These are phyloP conservation scores for Forbesichthys agassizii DNA, from an alignment of 2,113 vertebrate species.

Conservation along the genomic window DNA sequence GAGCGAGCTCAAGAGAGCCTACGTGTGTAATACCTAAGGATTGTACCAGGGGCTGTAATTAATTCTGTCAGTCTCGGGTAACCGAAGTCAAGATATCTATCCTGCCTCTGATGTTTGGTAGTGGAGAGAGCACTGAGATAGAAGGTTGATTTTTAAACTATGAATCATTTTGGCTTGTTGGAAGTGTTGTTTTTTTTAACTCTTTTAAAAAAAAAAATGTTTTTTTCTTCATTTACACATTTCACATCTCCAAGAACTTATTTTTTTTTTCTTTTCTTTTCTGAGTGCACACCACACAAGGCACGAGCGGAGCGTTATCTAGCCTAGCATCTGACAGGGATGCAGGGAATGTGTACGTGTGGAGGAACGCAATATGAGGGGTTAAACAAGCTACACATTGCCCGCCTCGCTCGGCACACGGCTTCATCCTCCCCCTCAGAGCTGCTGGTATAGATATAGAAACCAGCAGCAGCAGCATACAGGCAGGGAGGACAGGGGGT, in stretches of 20 bases:
- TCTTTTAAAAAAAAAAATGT: too few species aligned
- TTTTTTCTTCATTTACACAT: too few species aligned
- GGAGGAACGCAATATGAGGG: constrained; percentile 14
- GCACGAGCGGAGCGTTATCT: neutral
- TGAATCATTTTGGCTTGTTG: constrained; percentile 13
- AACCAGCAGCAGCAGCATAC: constrained; percentile 45
- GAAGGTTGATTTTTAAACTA: constrained; percentile 28
- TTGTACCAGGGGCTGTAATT: constrained; percentile 53
- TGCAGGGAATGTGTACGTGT: neutral
- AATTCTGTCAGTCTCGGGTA: constrained; percentile 59
- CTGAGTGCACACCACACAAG: too few species aligned
- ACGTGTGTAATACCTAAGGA: constrained; percentile 22
- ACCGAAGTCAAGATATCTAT: constrained; percentile 41
- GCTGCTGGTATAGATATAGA: constrained; percentile 63
- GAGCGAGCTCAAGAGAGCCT: neutral
- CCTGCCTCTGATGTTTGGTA: constrained; percentile 36
- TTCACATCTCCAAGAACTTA: neutral
- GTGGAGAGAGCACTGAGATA: constrained; percentile 20
- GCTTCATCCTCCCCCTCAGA: constrained; percentile 53
- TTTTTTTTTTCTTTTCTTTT: neutral
- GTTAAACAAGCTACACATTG: constrained; percentile 56
- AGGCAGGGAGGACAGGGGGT: constrained; percentile 63
- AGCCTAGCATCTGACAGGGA: constrained; percentile 4
- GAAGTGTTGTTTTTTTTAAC: neutral
- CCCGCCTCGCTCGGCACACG: constrained; percentile 37